Conservation (phyloP, 2,888 invertebrate species). For the Callinectes sapidus region DNA sequence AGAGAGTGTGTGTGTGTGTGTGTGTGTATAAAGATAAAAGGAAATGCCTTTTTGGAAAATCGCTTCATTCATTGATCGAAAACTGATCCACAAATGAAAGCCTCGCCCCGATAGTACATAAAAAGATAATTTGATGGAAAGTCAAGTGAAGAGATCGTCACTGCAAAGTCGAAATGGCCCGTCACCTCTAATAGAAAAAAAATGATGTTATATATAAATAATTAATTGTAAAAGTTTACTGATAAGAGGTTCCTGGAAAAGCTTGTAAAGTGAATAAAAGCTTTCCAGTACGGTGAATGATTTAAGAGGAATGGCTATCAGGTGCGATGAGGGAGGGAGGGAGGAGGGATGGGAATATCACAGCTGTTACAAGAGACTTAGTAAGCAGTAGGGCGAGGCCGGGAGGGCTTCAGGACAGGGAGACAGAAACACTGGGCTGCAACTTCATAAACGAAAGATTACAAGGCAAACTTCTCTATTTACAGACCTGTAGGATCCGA, state of each 20-base stretch:
- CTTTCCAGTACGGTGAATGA: not conserved
- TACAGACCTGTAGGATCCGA: too few species aligned
- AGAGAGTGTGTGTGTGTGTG: not conserved
- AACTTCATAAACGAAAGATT: not conserved
- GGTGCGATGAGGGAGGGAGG: not conserved
- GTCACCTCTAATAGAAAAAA: not conserved
- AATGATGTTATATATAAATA: not conserved
- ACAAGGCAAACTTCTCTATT: not conserved
- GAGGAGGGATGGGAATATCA: not conserved
- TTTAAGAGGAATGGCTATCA: not conserved
- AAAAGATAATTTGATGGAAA: not conserved
- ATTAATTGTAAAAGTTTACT: not conserved
- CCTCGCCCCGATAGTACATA: not conserved
- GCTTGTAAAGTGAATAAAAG: not conserved
- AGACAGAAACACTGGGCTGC: not conserved
- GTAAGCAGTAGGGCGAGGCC: not conserved
- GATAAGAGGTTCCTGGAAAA: not conserved
- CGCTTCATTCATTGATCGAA: not conserved
- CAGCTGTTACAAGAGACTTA: conserved; percentile 5
- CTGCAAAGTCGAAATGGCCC: not conserved
- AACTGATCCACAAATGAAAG: not conserved
- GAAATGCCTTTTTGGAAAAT: not conserved
- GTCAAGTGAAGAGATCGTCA: not conserved
- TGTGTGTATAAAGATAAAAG: not conserved
- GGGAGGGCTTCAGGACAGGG: not conserved